phyloP scores from a whole-genome alignment of 2,113 vertebrate genomes.

The Dermatemys mawii region DNA sequence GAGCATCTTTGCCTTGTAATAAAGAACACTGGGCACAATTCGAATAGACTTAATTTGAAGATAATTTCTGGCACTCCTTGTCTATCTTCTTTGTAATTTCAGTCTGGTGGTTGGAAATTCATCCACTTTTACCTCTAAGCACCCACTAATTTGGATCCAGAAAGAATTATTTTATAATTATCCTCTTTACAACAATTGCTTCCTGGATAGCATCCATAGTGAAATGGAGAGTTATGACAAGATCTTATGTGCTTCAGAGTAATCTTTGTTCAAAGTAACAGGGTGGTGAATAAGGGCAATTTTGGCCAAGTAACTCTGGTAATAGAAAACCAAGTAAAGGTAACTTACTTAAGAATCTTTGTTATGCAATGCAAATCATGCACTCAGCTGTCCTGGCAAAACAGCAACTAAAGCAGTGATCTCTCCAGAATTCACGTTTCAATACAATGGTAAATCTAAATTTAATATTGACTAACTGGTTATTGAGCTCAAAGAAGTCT shows the following conservation, averaged over 20 bases:
- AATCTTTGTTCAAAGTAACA: slow-evolving; percentile 7
- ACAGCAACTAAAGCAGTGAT: background rate
- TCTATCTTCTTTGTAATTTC: slow-evolving; percentile 54
- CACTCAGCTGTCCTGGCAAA: background rate
- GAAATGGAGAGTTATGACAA: background rate
- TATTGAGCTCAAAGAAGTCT: too few relatives aligned
- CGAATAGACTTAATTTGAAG: slow-evolving; percentile 76
- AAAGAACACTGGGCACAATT: slow-evolving; percentile 66
- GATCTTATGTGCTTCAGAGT: background rate
- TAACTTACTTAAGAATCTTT: too few relatives aligned
- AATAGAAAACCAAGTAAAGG: too few relatives aligned
- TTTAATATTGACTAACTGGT: background rate
- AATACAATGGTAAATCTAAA: background rate
- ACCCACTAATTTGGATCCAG: slow-evolving; percentile 59
- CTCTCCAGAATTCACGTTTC: background rate
- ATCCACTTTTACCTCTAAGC: slow-evolving; percentile 70
- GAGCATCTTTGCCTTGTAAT: slow-evolving; percentile 64
- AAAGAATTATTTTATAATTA: slow-evolving; percentile 60
- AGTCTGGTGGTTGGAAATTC: slow-evolving; percentile 57
- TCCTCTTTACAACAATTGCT: slow-evolving; percentile 18
- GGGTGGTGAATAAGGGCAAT: background rate
- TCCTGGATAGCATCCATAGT: background rate
- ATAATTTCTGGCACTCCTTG: slow-evolving; percentile 59
- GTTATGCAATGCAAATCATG: background rate
- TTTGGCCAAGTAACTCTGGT: background rate